phyloP scores from a whole-genome alignment of 2,888 invertebrate species.

The Cotesia congregata region DNA sequence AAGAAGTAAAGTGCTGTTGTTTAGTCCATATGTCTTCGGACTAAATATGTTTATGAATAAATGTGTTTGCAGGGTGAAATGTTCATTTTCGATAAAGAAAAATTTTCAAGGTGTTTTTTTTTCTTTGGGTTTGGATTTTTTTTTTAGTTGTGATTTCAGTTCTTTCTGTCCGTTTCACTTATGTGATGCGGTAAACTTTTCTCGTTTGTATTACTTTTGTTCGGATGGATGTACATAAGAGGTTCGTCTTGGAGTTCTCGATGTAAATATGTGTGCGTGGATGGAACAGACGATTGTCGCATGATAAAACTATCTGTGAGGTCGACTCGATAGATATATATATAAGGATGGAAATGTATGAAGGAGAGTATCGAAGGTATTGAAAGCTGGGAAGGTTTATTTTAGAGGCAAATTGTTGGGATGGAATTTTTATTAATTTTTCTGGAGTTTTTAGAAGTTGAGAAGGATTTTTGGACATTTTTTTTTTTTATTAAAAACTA shows the following conservation, averaged over 20 bases:
- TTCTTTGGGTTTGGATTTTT: background rate
- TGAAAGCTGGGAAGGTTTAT: too few relatives aligned
- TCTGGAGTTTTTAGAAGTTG: too few relatives aligned
- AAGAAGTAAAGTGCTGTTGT: background rate
- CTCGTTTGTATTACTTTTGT: constrained; percentile 13
- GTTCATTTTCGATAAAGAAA: background rate
- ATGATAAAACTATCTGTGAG: constrained; percentile 1
- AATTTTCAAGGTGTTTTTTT: background rate
- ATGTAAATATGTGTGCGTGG: background rate
- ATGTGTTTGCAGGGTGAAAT: background rate
- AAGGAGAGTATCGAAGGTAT: too few relatives aligned
- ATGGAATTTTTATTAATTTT: too few relatives aligned
- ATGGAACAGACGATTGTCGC: background rate
- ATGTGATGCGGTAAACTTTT: constrained; percentile 1
- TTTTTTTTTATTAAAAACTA: too few relatives aligned
- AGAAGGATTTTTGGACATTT: too few relatives aligned
- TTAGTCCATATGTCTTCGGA: background rate
- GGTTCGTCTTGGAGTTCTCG: background rate
- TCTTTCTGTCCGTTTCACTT: background rate
- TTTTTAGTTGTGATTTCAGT: background rate
- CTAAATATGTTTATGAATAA: too few relatives aligned
- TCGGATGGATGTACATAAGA: background rate
- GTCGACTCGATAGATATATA: background rate
- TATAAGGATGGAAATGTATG: background rate
- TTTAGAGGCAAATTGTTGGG: too few relatives aligned